Evolutionary conservation across 2,888 invertebrate genomes (phyloP).

Genomic region (Pterostichus madidus): DNA sequence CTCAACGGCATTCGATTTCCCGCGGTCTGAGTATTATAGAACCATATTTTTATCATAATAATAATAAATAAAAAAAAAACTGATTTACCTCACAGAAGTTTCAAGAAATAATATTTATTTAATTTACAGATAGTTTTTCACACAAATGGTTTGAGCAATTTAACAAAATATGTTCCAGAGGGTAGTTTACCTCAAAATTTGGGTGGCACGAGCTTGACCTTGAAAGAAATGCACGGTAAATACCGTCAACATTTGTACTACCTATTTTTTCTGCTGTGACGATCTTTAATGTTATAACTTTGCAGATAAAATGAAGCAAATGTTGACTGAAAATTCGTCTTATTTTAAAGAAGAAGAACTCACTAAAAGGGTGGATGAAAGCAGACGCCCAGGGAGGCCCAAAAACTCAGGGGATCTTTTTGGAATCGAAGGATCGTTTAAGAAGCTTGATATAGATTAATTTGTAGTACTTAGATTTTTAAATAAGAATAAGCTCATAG

Average conservation of each 20-base stretch:
- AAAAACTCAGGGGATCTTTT: conserved; percentile 82
- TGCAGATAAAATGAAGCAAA: conserved; percentile 71
- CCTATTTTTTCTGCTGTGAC: not conserved
- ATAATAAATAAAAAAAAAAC: too few relatives aligned
- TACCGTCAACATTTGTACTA: not conserved
- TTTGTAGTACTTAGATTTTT: not conserved
- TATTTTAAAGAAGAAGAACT: conserved; percentile 78
- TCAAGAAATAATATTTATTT: not conserved
- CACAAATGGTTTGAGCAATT: conserved; percentile 5
- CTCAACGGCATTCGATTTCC: too few relatives aligned
- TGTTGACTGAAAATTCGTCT: conserved; percentile 73
- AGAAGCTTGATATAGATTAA: conserved; percentile 85
- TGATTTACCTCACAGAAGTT: too few relatives aligned
- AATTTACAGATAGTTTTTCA: conserved; percentile 44
- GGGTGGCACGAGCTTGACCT: conserved; percentile 21
- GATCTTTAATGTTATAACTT: not conserved
- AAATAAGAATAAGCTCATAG: too few relatives aligned
- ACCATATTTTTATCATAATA: too few relatives aligned
- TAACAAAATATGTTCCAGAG: conserved; percentile 48
- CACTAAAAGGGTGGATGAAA: conserved; percentile 80
- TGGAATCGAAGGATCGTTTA: conserved; percentile 87
- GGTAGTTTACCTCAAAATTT: conserved; percentile 45
- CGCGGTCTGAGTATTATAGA: too few relatives aligned
- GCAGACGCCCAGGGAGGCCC: conserved; percentile 82
- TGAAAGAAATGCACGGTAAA: conserved; percentile 45